phyloP scores from a whole-genome alignment of 2,113 vertebrate genomes.

The Pavo muticus region DNA sequence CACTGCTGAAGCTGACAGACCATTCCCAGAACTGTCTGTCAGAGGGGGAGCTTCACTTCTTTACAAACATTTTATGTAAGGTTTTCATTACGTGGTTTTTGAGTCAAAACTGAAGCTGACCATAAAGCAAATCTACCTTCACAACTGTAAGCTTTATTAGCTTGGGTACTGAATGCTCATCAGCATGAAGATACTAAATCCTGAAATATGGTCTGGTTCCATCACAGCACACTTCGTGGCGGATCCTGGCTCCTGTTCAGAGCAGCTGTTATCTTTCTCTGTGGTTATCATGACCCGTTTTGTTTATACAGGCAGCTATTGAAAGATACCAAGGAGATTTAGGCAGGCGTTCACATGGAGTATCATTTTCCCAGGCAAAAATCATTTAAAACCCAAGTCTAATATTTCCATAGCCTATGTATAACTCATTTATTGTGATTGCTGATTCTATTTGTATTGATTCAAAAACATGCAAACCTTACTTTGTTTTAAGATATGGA shows the following conservation, averaged over 20 bases:
- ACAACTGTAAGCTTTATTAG: neutral
- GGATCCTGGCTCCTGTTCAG: neutral
- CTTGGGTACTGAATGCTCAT: neutral
- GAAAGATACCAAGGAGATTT: neutral
- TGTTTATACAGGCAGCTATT: slow-evolving; percentile 38
- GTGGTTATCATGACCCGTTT: neutral
- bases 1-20: neutral
- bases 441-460: neutral
- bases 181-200: neutral
- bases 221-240: accelerated
- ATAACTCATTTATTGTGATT: neutral
- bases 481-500: neutral
- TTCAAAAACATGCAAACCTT: neutral
- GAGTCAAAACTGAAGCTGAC: neutral
- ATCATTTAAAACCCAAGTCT: neutral
- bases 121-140: neutral
- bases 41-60: neutral
- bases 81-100: neutral
- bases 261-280: neutral
- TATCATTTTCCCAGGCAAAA: neutral
- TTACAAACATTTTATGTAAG: neutral
- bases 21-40: neutral
- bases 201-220: neutral
- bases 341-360: neutral
- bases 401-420: neutral